phyloP scores from a whole-genome alignment of 2,888 invertebrate genomes.

The Trilocha varians region DNA sequence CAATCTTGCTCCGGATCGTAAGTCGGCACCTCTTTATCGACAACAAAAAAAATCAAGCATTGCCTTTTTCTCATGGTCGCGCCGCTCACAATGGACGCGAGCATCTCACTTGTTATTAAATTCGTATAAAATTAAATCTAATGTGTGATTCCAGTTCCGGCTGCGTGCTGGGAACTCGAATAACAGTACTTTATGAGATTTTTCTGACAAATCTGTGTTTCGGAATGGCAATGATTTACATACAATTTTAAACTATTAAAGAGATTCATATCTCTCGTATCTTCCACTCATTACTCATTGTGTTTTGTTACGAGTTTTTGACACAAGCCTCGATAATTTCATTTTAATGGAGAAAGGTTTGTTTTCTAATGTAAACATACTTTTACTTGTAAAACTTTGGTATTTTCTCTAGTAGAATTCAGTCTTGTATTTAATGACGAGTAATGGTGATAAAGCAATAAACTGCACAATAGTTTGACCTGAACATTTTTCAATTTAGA shows the following conservation, averaged over 20 bases:
- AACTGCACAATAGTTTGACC: too few relatives aligned
- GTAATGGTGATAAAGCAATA: too few relatives aligned
- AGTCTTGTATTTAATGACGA: too few relatives aligned
- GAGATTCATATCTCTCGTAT: slow-evolving; percentile 3
- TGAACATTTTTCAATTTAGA: too few relatives aligned
- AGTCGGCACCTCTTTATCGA: slow-evolving; percentile 70
- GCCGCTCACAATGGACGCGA: slow-evolving; percentile 50
- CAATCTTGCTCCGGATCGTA: slow-evolving; percentile 59
- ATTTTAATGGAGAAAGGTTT: neutral
- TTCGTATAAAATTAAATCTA: slow-evolving; percentile 72
- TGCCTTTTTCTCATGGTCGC: slow-evolving; percentile 60
- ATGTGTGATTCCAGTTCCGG: slow-evolving; percentile 70
- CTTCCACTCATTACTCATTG: neutral
- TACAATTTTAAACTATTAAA: slow-evolving; percentile 23
- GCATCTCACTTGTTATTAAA: slow-evolving; percentile 70
- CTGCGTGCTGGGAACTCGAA: slow-evolving; percentile 60
- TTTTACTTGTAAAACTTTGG: neutral
- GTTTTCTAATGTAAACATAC: neutral
- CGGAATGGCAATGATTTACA: slow-evolving; percentile 35
- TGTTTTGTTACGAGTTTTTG: slow-evolving; percentile 4
- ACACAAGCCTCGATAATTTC: slow-evolving; percentile 12
- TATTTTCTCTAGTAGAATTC: neutral
- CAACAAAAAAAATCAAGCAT: slow-evolving; percentile 51
- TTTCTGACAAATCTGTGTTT: slow-evolving; percentile 29
- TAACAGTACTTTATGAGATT: slow-evolving; percentile 52